Evolutionary conservation across 2,888 invertebrate genomes (phyloP).

Genomic region (Callinectes sapidus): DNA sequence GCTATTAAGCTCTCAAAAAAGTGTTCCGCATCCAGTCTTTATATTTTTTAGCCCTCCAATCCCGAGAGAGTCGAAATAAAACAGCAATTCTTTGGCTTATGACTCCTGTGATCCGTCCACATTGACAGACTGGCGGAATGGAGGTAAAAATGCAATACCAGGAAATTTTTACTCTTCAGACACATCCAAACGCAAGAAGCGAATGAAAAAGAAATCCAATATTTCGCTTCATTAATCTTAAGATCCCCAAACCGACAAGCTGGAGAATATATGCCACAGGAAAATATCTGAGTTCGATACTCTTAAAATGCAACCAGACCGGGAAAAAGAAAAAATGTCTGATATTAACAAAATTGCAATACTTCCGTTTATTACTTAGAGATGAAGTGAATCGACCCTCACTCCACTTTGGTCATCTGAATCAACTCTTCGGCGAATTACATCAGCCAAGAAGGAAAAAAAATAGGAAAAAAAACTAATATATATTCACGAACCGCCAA

Average conservation of each 20-base stretch:
- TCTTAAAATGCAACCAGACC: background rate
- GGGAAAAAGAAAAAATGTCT: background rate
- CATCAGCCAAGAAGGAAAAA: background rate
- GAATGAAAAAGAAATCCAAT: background rate
- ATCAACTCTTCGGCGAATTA: background rate
- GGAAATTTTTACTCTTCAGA: background rate
- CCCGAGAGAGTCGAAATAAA: background rate
- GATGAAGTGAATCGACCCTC: background rate
- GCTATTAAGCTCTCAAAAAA: background rate
- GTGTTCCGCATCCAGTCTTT: background rate
- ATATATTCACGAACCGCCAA: background rate
- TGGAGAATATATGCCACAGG: background rate
- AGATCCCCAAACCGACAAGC: background rate
- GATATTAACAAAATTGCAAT: background rate
- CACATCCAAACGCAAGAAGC: background rate
- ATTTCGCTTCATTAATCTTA: background rate
- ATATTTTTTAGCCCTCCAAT: background rate
- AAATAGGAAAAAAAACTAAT: background rate
- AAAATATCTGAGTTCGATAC: background rate
- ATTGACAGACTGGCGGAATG: background rate
- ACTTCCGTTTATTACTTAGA: background rate
- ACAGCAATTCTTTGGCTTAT: slow-evolving; percentile 1
- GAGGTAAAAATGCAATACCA: background rate
- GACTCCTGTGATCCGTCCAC: background rate
- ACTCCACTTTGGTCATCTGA: background rate